A percentile compares a stretch with the other conserved stretches of the same genome.
These are phyloP conservation scores for Boloria euphrosyne DNA, from an alignment of 2,888 invertebrate genomes.

Conservation along the genomic window DNA sequence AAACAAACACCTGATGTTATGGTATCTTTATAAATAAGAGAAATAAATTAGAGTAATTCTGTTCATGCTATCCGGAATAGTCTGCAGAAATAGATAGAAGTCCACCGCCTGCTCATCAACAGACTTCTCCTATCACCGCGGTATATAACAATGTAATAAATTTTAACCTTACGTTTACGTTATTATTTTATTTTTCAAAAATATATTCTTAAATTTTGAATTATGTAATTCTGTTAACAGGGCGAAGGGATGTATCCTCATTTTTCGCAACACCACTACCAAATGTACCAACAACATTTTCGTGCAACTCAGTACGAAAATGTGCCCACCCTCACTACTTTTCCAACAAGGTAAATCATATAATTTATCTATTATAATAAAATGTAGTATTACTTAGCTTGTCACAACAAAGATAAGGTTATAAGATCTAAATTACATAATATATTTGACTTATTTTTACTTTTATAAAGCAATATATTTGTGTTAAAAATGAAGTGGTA, in stretches of 20 bases:
- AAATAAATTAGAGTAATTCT: conserved; percentile 40
- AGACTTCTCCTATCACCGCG: conserved; percentile 87
- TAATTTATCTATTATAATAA: too few species aligned
- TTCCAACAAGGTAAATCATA: conserved; percentile 57
- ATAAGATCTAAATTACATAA: too few species aligned
- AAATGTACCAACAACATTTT: conserved; percentile 79
- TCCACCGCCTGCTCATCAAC: conserved; percentile 93
- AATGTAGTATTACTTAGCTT: too few species aligned
- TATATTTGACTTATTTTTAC: too few species aligned
- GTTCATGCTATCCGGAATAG: conserved; percentile 81
- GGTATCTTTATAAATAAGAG: conserved; percentile 19
- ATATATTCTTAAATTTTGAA: neutral
- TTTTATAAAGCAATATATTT: neutral
- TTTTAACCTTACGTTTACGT: conserved; percentile 38
- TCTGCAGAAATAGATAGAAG: conserved; percentile 85
- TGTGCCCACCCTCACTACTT: conserved; percentile 68
- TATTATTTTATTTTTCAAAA: conserved; percentile 13
- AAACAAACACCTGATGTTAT: conserved; percentile 4
- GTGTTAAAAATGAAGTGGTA: conserved; percentile 7
- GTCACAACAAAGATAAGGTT: too few species aligned
- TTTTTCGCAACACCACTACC: conserved; percentile 78
- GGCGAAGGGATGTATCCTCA: conserved; percentile 78
- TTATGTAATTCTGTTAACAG: conserved; percentile 52
- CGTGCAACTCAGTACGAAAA: conserved; percentile 75
- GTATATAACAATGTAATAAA: conserved; percentile 76